Evolutionary conservation across 2,888 invertebrate genomes (phyloP).

Genomic region (Pammene fasciana): DNA sequence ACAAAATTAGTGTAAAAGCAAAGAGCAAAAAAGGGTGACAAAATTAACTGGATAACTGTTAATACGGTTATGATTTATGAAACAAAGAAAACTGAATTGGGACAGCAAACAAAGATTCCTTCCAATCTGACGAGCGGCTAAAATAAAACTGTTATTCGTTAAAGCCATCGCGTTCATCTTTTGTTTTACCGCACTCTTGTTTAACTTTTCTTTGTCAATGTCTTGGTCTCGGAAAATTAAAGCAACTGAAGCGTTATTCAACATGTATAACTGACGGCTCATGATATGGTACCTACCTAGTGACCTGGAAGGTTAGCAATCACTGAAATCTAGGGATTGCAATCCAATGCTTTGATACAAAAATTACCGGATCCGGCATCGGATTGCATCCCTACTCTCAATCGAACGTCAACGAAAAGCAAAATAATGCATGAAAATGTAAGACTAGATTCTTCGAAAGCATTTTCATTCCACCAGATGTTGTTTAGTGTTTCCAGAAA

Average conservation of each 20-base stretch:
- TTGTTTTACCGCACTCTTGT: constrained; percentile 17
- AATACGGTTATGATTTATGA: constrained; percentile 24
- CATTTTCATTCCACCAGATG: no score
- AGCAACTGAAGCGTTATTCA: not conserved
- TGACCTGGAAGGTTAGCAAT: no score
- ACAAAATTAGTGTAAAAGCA: not conserved
- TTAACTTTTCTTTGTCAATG: constrained; percentile 5
- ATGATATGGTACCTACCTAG: no score
- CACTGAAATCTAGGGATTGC: no score
- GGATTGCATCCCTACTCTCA: no score
- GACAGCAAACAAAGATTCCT: constrained; percentile 35
- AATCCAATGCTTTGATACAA: no score
- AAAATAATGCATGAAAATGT: no score
- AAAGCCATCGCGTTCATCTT: constrained; percentile 17
- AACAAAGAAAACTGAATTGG: constrained; percentile 40
- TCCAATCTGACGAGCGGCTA: constrained; percentile 21
- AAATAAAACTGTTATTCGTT: constrained; percentile 27
- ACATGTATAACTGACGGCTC: not conserved
- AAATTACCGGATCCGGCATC: no score
- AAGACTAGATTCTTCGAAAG: no score
- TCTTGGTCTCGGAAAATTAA: not conserved
- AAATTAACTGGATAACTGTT: constrained; percentile 32
- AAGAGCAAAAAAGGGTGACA: not conserved
- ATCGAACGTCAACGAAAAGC: no score
- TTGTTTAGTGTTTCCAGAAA: no score